A percentile compares a stretch with the other conserved stretches of the same genome.
phyloP scores from a whole-genome alignment of 2,113 vertebrate species.

The Rynchops niger region DNA sequence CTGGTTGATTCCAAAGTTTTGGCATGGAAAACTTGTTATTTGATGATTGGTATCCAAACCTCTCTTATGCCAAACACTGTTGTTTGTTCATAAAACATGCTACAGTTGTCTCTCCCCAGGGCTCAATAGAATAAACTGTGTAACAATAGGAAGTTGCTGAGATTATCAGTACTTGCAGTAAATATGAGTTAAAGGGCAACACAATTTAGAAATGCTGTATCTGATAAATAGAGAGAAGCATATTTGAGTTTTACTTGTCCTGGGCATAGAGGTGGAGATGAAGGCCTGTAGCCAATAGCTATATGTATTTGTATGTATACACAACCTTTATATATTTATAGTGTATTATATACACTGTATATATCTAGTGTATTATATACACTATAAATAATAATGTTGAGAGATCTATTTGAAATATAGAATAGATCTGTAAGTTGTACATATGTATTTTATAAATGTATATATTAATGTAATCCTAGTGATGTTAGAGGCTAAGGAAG shows the following conservation, averaged over 20 bases:
- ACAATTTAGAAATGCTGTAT: not conserved
- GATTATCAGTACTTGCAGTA: not conserved
- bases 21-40: not conserved
- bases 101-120: not conserved
- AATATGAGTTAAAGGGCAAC: not conserved
- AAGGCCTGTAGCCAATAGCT: not conserved
- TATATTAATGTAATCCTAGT: not conserved
- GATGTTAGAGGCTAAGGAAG: not conserved
- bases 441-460: not conserved
- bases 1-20: slow-evolving; percentile 13
- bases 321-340: not conserved
- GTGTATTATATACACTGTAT: not conserved
- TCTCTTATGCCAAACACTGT: not conserved
- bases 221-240: not conserved
- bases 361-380: not conserved
- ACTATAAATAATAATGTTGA: not conserved
- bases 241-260: not conserved
- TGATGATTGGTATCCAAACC: not conserved
- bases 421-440: not conserved
- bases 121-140: not conserved
- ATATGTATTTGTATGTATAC: no score
- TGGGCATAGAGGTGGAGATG: not conserved
- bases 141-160: not conserved
- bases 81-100: not conserved
- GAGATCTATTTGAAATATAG: not conserved